A percentile compares a stretch with the other conserved stretches of the same genome.
Conservation (phyloP, 2,888 invertebrate species). For the Sussaba pulchella region DNA sequence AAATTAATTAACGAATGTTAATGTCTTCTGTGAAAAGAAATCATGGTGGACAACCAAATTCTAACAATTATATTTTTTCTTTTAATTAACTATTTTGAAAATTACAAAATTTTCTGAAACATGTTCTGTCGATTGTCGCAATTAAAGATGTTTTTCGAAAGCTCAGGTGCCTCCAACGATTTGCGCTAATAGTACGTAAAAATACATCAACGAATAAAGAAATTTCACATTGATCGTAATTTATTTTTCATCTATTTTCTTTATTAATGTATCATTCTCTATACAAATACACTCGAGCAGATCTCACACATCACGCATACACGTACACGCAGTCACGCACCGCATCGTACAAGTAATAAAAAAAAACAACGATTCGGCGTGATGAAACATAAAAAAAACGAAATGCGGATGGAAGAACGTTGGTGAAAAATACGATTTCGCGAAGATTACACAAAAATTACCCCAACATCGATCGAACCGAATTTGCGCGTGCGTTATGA, state of each 20-base stretch:
- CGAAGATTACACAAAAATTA: background rate
- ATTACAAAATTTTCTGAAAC: no score
- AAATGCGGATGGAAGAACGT: slow-evolving; percentile 44
- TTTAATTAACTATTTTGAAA: no score
- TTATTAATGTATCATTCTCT: slow-evolving; percentile 60
- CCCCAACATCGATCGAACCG: background rate
- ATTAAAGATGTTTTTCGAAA: no score
- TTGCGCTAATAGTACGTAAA: background rate
- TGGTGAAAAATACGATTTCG: slow-evolving; percentile 16
- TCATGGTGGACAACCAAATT: no score
- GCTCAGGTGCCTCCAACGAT: no score
- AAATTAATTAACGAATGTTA: no score
- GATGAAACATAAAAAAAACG: slow-evolving; percentile 14
- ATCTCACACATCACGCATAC: slow-evolving; percentile 73
- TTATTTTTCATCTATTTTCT: background rate
- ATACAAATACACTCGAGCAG: slow-evolving; percentile 79
- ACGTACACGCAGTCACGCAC: slow-evolving; percentile 44
- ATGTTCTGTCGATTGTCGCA: no score
- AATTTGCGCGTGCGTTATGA: background rate
- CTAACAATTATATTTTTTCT: no score
- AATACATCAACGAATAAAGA: background rate
- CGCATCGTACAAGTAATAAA: slow-evolving; percentile 39
- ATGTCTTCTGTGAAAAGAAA: no score
- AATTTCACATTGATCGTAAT: slow-evolving; percentile 54
- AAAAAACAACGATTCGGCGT: slow-evolving; percentile 15